Base-by-base conservation (phyloP, 2,797 vertebrate genomes). In the Gymnopithys bicolor region DNA sequence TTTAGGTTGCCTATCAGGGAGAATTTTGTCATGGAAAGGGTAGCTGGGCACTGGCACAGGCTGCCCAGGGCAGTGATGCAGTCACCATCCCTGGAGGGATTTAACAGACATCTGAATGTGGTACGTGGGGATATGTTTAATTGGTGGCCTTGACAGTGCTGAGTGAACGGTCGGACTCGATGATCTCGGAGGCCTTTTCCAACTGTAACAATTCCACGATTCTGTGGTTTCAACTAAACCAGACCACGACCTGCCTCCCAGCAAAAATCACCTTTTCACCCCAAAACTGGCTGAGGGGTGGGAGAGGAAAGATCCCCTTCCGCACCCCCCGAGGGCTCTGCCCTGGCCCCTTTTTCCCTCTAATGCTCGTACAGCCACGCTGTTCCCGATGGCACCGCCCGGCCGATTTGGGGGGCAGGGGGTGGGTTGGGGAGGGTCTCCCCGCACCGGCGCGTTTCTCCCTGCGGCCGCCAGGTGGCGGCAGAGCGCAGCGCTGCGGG, bases 361-460 rank as follows among this genome's bases (percentile, higher is more conserved):
- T 8, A 3, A 6, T 1, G 48, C 35, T 30, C 23, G 1, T 22
- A 28, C 13, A 15, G 9, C 46, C 27, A 2, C 14, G 10, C 3
- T 1, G 0, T 7, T 22, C n/a, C 19, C n/a, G 11, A 3, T 19
- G 67, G 4, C 10, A 3, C 32, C 12, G 10, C 22, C 11, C 11
- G 17, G 23, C 39, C 39, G 9, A 10, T 19, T 5, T 14, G 4
- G 10, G 10, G 15, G 23, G 30, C 24, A 4, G 24, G 18, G 5
- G 32, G 6, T 5, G 5, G 0, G 7, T 48, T 67, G 7, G 35
- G 51, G 19, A 15, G 32, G 32, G 30, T 7, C 6, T 4, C 8
- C 41, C 39, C 4, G 11, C 30, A 4, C 7, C 5, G 21, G 2
- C 0, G 85, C 85, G 0, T 35, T 55, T 82, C 23, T 0, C 35